Evolutionary conservation across 2,888 invertebrate species (phyloP).

Genomic region (Drosophila buzzatii): DNA sequence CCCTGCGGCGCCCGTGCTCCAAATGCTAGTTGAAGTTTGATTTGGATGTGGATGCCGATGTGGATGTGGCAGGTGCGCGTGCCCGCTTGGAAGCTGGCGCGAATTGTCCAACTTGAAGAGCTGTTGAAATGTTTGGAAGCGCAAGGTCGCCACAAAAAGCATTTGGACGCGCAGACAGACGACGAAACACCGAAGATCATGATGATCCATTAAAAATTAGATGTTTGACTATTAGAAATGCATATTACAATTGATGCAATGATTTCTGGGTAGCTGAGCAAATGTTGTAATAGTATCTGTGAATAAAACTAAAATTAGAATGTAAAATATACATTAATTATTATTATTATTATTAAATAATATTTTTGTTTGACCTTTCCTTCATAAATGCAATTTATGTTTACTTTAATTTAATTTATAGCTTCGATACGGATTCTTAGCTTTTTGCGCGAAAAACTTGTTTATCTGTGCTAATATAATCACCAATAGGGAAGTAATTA

Average conservation of each 20-base stretch:
- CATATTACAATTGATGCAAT: constrained; percentile 11
- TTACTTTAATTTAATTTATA: constrained; percentile 1
- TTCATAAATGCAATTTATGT: not conserved
- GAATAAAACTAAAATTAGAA: not conserved
- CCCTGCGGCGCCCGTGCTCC: constrained; percentile 35
- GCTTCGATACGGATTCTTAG: not conserved
- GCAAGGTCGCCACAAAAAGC: constrained; percentile 61
- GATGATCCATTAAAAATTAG: constrained; percentile 54
- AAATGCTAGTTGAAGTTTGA: constrained; percentile 16
- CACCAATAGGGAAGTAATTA: constrained; percentile 26
- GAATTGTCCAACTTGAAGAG: constrained; percentile 57
- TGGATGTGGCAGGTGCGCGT: constrained; percentile 52
- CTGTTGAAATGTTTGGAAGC: constrained; percentile 69
- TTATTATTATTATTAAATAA: not conserved
- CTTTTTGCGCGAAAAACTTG: not conserved
- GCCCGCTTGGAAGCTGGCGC: constrained; percentile 51
- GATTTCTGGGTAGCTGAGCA: not conserved
- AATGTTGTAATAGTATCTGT: not conserved
- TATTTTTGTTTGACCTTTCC: not conserved
- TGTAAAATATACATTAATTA: not conserved
- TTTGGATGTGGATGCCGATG: not conserved
- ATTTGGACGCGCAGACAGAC: constrained; percentile 32
- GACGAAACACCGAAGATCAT: constrained; percentile 37
- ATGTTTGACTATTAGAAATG: constrained; percentile 15
- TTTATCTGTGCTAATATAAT: constrained; percentile 17